Conservation (phyloP, 2,888 invertebrate genomes). For the Hoplodrina blanda region DNA sequence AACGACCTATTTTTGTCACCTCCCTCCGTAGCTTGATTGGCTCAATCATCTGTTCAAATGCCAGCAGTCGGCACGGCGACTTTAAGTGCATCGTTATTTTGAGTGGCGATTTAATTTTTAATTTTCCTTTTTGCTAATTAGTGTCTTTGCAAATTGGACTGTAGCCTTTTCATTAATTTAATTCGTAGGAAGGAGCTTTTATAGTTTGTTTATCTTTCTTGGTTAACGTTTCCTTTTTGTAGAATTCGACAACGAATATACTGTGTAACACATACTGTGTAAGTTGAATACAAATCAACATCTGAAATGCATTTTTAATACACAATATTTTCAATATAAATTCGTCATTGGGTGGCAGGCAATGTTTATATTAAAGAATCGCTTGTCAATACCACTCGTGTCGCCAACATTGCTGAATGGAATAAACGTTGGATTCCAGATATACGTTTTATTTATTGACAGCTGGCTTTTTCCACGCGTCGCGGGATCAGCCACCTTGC, state of each 20-base stretch:
- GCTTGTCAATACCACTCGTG: slow-evolving; percentile 65
- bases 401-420: slow-evolving; percentile 55
- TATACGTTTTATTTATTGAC: slow-evolving; percentile 68
- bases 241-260: background rate
- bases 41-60: slow-evolving; percentile 71
- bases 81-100: slow-evolving; percentile 62
- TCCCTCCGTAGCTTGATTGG: slow-evolving; percentile 65
- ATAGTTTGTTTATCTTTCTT: slow-evolving; percentile 14
- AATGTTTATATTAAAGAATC: slow-evolving; percentile 60
- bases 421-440: slow-evolving; percentile 61
- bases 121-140: slow-evolving; percentile 55
- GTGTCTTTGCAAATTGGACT: slow-evolving; percentile 51
- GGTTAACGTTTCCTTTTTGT: slow-evolving; percentile 2
- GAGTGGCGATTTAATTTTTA: slow-evolving; percentile 54
- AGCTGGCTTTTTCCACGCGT: slow-evolving; percentile 60
- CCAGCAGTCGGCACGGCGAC: slow-evolving; percentile 46
- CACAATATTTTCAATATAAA: slow-evolving; percentile 51
- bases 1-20: slow-evolving; percentile 73
- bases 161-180: slow-evolving; percentile 31
- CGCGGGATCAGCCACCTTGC: slow-evolving; percentile 60
- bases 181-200: slow-evolving; percentile 18
- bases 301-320: slow-evolving; percentile 31
- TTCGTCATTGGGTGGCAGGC: slow-evolving; percentile 47
- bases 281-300: slow-evolving; percentile 23
- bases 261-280: slow-evolving; percentile 1